Evolutionary conservation across 2,797 vertebrate genomes (phyloP), one percentile per base, ranked within the genome.

Genomic region (Spinus olivaceus): DNA sequence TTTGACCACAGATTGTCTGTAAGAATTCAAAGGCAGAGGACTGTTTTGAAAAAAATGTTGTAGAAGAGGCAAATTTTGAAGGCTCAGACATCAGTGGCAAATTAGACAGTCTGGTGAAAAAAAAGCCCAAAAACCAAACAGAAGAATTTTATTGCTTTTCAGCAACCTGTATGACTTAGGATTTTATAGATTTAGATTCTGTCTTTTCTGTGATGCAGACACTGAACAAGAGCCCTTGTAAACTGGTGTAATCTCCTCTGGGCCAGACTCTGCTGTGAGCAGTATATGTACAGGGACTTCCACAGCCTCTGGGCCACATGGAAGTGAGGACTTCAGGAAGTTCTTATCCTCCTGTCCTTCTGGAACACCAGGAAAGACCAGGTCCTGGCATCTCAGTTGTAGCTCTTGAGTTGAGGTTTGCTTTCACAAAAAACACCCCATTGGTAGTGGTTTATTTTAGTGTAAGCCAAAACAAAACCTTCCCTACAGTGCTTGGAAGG

Each of bases 1-100:
- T 49, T 74, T 73, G 53, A 89, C 44, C 44, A 65, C 33, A 78
- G 49, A 51, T 7, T 88, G 3, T 33, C 21, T 66, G 25, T 33
- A 56, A 88, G 44, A 90, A 76, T 81, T 84, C 63, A 73, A 86
- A 93, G 11, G 51, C 50, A 88, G 85, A 84, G 17, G 37, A 39
- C 15, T 49, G 14, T 60, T 65, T 69, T 25, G 59, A 64, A 90
- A 92, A 67, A 67, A 37, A 30, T 16, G 0, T 25, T 73, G 12
- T 54, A 23, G 44, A 79, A 63, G 16, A 81, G 28, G 14, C 18
- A 88, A 39, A 70, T 69, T 86, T 83, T 76, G 67, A 61, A 85
- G 12, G 10, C 14, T 72, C 23, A 72, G 16, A 51, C 3, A 8
- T 51, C 42, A 66, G 1, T 8, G 85, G 30, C 32, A 86, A 90